These are phyloP conservation scores for Spialia ferax DNA, from an alignment of 2,888 invertebrate genomes.

Conservation along the genomic window DNA sequence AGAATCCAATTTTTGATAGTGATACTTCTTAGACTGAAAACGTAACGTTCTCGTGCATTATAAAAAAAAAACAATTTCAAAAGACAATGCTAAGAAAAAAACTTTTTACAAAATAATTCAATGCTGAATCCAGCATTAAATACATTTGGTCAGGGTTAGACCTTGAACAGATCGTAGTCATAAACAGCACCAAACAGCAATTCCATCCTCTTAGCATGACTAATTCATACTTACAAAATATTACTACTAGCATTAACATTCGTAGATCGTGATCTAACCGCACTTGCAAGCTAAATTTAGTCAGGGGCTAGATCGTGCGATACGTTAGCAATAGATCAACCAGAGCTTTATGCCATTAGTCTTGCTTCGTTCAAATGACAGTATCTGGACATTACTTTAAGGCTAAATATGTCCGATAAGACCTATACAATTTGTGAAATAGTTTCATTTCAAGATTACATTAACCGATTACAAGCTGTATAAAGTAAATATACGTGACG, in stretches of 20 bases:
- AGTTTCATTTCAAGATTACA: neutral
- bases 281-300: constrained; percentile 37
- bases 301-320: constrained; percentile 37
- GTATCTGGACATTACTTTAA: constrained; percentile 26
- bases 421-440: constrained; percentile 25
- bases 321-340: constrained; percentile 36
- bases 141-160: constrained; percentile 22
- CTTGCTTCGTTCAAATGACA: constrained; percentile 34
- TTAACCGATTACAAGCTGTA: neutral
- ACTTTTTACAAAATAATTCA: neutral
- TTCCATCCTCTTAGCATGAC: constrained; percentile 33
- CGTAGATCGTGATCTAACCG: constrained; percentile 37
- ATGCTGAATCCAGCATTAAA: neutral
- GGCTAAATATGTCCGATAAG: constrained; percentile 25
- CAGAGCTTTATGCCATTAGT: constrained; percentile 27
- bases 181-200: constrained; percentile 18
- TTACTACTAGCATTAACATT: constrained; percentile 25
- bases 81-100: too few relatives aligned
- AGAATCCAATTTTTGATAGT: too few relatives aligned
- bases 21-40: too few relatives aligned
- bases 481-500: neutral
- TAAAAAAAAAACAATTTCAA: too few relatives aligned
- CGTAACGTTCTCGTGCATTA: too few relatives aligned
- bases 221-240: constrained; percentile 33
- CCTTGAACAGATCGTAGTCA: constrained; percentile 1